Evolutionary conservation across 1,140 invertebrate species (phyloP), one percentile per base, ranked within the genome.

Genomic region (Sitophilus oryzae): DNA sequence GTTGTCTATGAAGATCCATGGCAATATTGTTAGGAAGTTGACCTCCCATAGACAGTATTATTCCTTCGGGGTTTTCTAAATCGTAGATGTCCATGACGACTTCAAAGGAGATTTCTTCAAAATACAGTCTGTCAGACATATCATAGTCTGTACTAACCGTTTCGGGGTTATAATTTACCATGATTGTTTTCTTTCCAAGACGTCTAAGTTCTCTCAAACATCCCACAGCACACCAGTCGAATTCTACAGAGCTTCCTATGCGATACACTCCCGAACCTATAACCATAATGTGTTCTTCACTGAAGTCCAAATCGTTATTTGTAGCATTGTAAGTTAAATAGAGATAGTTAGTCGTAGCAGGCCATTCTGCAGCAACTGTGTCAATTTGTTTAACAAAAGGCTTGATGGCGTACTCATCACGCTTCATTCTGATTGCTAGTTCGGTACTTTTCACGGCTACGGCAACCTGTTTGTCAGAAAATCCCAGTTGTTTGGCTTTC

Each of bases 111-210:
- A 99, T 97, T 78, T 99, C 97, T 76, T 99, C 97, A 72, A 99
- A 99, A 69, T 99, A 99, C 11, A 99, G 73, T 35, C 94, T 78
- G 71, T 99, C 94, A 67, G 94, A 97, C 89, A 99, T 97, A 65
- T 99, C 97, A 66, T 99, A 99, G 74, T 99, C 97, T 3, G 97
- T 99, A 67, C 92, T 96, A 0, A 99, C 97, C 0, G 97, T 99
- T 76, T 99, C 97, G 0, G 97, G 97, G 76, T 99, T 99, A 67
- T 94, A 99, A 72, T 99, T 99, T 0, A 99, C 83, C 95, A 99
- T 99, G n/a, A 99, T 93, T 0, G 96, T 98, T 62, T 88, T 88
- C 45, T 79, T 82, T 1, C 82, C 83, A 38, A 96, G 79, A 61
- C 89, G 86, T 61, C 90, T 80, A 11, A 99, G 71, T 72, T 98